phyloP scores from a whole-genome alignment of 2,888 invertebrate species.

The Euproctis similis region DNA sequence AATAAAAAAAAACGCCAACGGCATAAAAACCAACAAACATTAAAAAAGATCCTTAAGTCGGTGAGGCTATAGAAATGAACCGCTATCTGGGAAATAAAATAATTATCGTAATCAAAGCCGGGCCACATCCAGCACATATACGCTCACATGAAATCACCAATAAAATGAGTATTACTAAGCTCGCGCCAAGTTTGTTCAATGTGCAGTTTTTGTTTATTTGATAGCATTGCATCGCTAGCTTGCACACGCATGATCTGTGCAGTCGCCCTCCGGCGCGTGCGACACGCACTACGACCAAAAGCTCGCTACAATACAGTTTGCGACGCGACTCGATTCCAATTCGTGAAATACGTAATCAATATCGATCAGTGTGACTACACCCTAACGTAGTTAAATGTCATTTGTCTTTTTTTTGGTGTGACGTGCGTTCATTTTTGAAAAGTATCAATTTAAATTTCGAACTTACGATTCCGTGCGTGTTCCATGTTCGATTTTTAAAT shows the following conservation, averaged over 20 bases:
- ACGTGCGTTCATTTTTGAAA: conserved; percentile 5
- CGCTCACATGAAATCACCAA: conserved; percentile 37
- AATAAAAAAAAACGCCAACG: background rate
- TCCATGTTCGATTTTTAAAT: too few species aligned
- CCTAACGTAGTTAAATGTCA: conserved; percentile 22
- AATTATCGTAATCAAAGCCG: conserved; percentile 21
- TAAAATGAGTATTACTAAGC: conserved; percentile 44
- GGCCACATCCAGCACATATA: conserved; percentile 29
- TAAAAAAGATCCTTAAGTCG: background rate
- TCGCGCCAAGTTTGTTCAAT: conserved; percentile 45
- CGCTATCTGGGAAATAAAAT: conserved; percentile 2
- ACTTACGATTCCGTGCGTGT: too few species aligned
- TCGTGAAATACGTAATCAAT: conserved; percentile 18
- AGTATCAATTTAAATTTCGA: too few species aligned
- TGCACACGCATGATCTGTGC: conserved; percentile 55
- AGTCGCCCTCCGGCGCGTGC: conserved; percentile 62
- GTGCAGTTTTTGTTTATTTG: conserved; percentile 70
- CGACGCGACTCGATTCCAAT: conserved; percentile 11
- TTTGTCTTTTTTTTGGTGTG: conserved; percentile 12
- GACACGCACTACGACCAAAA: conserved; percentile 52
- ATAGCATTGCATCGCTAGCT: conserved; percentile 64
- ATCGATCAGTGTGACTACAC: conserved; percentile 32
- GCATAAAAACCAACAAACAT: background rate
- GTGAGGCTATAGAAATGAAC: background rate
- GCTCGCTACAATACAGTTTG: conserved; percentile 32